Percentiles rank a stretch among this genome's conserved stretches.
Evolutionary conservation across 2,797 vertebrate species (phyloP).

Genomic region (Pipistrellus pipistrellus): DNA sequence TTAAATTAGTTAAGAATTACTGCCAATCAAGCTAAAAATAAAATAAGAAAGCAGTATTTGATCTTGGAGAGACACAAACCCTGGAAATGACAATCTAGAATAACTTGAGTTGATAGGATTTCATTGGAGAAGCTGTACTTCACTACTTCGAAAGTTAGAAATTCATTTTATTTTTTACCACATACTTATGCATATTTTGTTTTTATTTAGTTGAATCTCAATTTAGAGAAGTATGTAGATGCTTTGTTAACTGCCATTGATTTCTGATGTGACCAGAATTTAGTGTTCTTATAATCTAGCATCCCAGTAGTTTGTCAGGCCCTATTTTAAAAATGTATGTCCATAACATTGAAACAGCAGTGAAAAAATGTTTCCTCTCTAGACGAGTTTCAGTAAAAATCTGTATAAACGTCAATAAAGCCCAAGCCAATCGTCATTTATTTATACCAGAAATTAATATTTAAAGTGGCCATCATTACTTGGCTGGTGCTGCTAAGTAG

Average conservation of each 20-base stretch:
- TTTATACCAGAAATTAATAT: slow-evolving; percentile 29
- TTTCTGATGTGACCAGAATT: slow-evolving; percentile 5
- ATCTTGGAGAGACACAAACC: background rate
- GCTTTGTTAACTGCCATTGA: slow-evolving; percentile 38
- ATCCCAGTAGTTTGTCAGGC: background rate
- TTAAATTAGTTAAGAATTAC: background rate
- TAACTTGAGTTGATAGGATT: background rate
- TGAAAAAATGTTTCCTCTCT: background rate
- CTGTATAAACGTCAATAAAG: slow-evolving; percentile 4
- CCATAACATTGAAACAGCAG: slow-evolving; percentile 2
- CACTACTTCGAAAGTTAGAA: background rate
- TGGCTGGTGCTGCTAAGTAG: too few relatives aligned
- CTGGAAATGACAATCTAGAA: background rate
- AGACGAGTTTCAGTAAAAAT: slow-evolving; percentile 5
- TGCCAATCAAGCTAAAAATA: slow-evolving; percentile 2
- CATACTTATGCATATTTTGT: slow-evolving; percentile 4
- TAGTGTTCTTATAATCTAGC: background rate
- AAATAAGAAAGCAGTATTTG: background rate
- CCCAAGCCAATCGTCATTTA: slow-evolving; percentile 5
- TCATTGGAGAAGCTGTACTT: background rate
- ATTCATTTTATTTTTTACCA: background rate
- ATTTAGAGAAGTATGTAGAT: background rate
- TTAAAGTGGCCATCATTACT: background rate
- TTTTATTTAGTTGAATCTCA: slow-evolving; percentile 31
- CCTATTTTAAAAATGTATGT: background rate